Evolutionary conservation across 2,113 vertebrate species (phyloP).

Genomic region (Cygnus buccinator): DNA sequence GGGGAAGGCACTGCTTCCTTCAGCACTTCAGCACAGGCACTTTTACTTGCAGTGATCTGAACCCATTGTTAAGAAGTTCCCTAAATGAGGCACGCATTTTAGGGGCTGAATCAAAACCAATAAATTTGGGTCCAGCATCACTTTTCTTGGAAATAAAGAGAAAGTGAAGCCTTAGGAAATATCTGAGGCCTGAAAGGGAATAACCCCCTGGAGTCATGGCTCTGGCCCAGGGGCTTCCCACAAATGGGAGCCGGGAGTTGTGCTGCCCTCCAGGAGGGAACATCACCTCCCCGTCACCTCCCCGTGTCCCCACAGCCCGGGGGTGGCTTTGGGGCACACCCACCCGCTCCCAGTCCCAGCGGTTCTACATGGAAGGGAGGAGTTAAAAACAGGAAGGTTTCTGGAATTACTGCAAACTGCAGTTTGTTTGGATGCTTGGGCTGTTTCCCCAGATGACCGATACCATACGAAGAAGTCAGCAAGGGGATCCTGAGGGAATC

Average conservation of each 20-base stretch:
- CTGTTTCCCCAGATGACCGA: neutral
- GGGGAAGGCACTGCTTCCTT: neutral
- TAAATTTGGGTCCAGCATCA: neutral
- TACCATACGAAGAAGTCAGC: neutral
- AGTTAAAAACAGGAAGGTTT: neutral
- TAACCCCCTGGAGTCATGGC: fast-evolving
- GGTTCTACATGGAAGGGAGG: neutral
- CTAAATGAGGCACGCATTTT: neutral
- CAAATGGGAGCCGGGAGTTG: fast-evolving
- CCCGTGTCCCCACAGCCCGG: fast-evolving
- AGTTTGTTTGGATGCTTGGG: neutral
- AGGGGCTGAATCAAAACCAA: neutral
- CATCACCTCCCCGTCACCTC: neutral
- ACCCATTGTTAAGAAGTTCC: neutral
- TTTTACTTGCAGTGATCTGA: neutral
- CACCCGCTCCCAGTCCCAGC: neutral
- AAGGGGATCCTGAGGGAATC: neutral
- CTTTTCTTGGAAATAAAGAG: neutral
- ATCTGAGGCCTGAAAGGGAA: neutral
- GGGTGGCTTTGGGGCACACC: neutral
- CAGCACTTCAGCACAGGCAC: neutral
- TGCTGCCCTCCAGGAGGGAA: fast-evolving
- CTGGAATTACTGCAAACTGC: neutral
- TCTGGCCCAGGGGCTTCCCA: neutral
- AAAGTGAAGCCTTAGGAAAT: neutral